Evolutionary conservation across 2,113 vertebrate genomes (phyloP).

Genomic region (Carlito syrichta): DNA sequence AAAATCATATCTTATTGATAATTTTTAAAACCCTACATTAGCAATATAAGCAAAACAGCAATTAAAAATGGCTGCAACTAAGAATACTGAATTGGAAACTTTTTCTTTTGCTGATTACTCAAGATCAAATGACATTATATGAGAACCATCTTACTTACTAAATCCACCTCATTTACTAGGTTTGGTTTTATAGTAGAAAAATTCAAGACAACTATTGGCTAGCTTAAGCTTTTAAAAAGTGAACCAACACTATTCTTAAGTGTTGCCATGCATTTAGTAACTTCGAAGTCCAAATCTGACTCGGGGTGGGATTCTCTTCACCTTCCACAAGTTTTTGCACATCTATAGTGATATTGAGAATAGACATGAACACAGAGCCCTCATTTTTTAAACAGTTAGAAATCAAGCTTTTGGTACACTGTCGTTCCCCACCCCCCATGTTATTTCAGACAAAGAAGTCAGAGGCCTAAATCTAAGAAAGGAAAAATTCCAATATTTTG

Average conservation of each 20-base stretch:
- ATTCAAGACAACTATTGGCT: neutral
- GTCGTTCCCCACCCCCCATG: neutral
- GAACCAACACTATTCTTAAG: neutral
- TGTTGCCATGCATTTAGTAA: neutral
- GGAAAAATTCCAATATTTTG: neutral
- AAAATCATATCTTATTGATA: neutral
- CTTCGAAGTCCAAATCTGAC: neutral
- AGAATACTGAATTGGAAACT: neutral
- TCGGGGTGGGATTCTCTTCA: neutral
- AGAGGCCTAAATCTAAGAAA: neutral
- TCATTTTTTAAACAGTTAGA: neutral
- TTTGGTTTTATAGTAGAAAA: neutral
- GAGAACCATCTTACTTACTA: neutral
- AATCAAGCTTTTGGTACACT: neutral
- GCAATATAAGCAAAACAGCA: neutral
- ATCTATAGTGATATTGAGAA: neutral
- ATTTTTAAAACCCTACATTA: neutral
- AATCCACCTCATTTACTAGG: neutral
- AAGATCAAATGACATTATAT: neutral
- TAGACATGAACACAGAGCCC: neutral
- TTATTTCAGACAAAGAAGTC: constrained; percentile 17
- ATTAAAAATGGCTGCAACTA: neutral
- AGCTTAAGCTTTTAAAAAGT: neutral
- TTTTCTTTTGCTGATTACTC: neutral
- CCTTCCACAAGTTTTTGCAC: neutral